Conservation (phyloP, 2,113 vertebrate species). For the Numenius arquata region DNA sequence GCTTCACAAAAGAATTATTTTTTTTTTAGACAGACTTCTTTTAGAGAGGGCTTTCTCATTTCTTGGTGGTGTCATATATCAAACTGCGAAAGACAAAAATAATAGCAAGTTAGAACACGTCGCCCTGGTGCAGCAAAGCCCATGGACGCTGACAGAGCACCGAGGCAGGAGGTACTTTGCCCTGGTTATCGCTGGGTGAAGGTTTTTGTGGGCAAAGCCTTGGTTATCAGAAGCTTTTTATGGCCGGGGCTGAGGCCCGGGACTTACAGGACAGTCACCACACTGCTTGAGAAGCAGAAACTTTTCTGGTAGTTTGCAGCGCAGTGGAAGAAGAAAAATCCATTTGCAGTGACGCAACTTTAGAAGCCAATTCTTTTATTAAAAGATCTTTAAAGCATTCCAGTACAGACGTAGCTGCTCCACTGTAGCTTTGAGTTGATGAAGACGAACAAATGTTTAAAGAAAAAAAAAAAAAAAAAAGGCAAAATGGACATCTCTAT, state of each 20-base stretch:
- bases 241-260: background rate
- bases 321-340: background rate
- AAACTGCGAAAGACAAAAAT: background rate
- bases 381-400: constrained; percentile 8
- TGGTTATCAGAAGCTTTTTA: background rate
- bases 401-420: constrained; percentile 6
- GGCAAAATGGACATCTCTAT: background rate
- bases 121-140: background rate
- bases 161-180: background rate
- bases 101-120: background rate
- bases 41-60: background rate
- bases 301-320: background rate
- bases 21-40: background rate
- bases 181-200: background rate
- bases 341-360: background rate
- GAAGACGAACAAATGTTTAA: background rate
- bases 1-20: background rate
- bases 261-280: accelerated
- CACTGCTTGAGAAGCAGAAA: background rate
- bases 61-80: background rate
- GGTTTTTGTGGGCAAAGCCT: background rate
- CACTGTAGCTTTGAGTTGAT: background rate
- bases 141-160: accelerated
- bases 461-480: background rate
- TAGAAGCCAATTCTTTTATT: constrained; percentile 68